Evolutionary conservation across 2,888 invertebrate species (phyloP).

Genomic region (Coelogynopora nodosa): DNA sequence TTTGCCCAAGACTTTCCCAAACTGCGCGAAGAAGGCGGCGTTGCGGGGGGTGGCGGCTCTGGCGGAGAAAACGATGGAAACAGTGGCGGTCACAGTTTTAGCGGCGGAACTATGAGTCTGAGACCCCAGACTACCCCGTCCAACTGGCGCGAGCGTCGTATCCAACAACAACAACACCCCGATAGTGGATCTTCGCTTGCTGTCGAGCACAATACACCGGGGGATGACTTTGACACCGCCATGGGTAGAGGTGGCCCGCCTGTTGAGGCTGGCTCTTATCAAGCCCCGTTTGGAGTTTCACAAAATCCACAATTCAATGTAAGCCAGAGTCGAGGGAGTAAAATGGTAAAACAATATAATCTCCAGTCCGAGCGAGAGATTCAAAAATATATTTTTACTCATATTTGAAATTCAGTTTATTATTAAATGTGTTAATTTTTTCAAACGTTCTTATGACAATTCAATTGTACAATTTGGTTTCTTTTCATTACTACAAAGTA

Average conservation of each 20-base stretch:
- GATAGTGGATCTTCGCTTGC: neutral
- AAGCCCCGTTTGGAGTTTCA: too few relatives aligned
- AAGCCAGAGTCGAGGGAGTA: too few relatives aligned
- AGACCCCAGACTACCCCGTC: neutral
- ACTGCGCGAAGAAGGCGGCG: neutral
- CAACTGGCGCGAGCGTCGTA: neutral
- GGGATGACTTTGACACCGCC: neutral
- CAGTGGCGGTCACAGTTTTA: neutral
- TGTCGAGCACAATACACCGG: neutral
- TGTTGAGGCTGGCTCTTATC: too few relatives aligned
- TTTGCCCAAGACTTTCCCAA: conserved; percentile 5
- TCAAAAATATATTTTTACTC: too few relatives aligned
- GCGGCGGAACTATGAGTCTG: neutral
- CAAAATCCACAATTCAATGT: too few relatives aligned
- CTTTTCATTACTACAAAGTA: too few relatives aligned
- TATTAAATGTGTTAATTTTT: too few relatives aligned
- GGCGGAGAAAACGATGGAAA: conserved; percentile 21
- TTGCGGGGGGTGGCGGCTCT: neutral
- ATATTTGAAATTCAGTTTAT: too few relatives aligned
- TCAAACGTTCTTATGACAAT: too few relatives aligned
- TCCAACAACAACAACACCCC: neutral
- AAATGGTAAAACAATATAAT: too few relatives aligned
- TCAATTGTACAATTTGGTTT: too few relatives aligned
- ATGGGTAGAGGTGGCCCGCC: neutral
- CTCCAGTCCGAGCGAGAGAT: too few relatives aligned